A percentile compares a stretch with the other conserved stretches of the same genome.
Evolutionary conservation across 2,888 invertebrate genomes (phyloP).

Genomic region (Leucophora obtusa): DNA sequence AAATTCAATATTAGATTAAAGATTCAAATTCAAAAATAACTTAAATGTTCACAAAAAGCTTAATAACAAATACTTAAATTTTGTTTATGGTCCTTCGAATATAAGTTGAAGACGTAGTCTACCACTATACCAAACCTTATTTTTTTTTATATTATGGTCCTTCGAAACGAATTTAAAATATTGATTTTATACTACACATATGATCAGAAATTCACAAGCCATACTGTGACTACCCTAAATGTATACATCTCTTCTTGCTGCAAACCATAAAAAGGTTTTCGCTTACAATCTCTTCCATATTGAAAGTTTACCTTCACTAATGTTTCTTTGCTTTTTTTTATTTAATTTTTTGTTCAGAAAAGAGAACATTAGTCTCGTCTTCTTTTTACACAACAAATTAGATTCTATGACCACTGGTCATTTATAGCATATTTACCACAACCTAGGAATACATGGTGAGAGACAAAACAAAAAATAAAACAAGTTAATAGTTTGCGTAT

Average conservation of each 20-base stretch:
- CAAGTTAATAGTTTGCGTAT: constrained; percentile 53
- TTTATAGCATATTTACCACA: constrained; percentile 76
- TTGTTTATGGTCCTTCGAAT: no score
- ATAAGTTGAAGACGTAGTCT: no score
- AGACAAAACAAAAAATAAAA: constrained; percentile 22
- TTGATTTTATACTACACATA: no score
- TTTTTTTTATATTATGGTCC: no score
- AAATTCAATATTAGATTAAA: no score
- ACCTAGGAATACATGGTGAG: constrained; percentile 44
- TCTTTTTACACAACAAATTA: constrained; percentile 73
- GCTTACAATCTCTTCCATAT: not conserved
- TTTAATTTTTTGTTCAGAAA: constrained; percentile 7
- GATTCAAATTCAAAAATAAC: no score
- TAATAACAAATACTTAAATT: no score
- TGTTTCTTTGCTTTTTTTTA: constrained; percentile 17
- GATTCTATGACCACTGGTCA: constrained; percentile 77
- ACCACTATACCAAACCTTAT: no score
- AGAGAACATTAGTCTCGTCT: constrained; percentile 33
- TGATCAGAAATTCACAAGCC: no score
- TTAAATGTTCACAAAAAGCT: no score
- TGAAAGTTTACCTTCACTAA: not conserved
- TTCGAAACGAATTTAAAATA: no score
- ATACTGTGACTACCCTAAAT: not conserved
- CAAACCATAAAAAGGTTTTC: not conserved
- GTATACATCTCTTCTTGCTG: not conserved